Base-by-base conservation (phyloP, 2,113 vertebrate species). In the Ceyx cyanopectus region DNA sequence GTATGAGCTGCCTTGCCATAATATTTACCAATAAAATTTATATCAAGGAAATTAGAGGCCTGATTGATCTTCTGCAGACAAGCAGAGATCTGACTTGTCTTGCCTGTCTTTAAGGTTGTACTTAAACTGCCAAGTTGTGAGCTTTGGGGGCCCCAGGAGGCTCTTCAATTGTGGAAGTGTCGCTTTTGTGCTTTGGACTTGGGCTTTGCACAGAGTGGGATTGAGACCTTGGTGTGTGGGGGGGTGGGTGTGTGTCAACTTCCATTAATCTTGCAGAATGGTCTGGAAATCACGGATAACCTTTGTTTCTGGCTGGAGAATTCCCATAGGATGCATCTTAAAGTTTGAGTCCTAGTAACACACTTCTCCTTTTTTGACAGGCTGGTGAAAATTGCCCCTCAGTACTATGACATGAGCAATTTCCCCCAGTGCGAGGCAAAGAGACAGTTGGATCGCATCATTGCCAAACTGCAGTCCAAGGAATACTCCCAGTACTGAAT, bases 331-430 rank as follows among this genome's bases (percentile, higher is more conserved):
- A 65, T 56, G 60, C 34, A 23, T 87, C 56, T 63, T 75, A 5
- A 87, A 84, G 48, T 92, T 74, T 89, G 67, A 90, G 57, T 91
- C 30, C 89, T 87, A 75, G 63, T 97, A 74, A 97, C 93, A 88
- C 92, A 40, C 65, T 93, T 90, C 88, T 94, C 87, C 96, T 97
- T 84, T 97, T 88, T 94, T 93, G 95, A 96, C 97, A 99, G 99
- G 99, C 97, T 99, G 98, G 98, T 99, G 97, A 99, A 99, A 98
- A 98, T 99, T 92, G 98, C 99, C 96, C 98, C 99, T 90, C 98
- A 99, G 96, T 99, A 99, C 98, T 99, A 99, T 77, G 98, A 99
- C 97, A 99, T 99, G 99, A 97, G 98, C 97, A 99, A 99, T 98
- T 99, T 99, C 97, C 99, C 99, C 87, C 99, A 99, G 97, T 99